Evolutionary conservation across 2,113 vertebrate genomes (phyloP).

Genomic region (Micronisus gabar): DNA sequence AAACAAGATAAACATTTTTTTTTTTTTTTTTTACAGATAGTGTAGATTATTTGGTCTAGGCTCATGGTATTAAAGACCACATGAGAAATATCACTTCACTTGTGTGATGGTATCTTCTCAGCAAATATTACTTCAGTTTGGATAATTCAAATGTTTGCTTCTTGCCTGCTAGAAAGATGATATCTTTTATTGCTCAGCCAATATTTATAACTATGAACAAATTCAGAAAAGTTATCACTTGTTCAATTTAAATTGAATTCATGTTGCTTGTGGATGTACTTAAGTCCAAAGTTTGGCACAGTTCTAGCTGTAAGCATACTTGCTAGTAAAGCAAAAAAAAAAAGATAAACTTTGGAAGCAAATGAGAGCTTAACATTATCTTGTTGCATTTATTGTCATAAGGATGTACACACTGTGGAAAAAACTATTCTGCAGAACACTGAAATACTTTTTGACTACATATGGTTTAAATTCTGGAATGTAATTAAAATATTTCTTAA

Average conservation of each 20-base stretch:
- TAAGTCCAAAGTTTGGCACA: not conserved
- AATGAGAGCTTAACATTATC: not conserved
- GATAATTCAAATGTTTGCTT: not conserved
- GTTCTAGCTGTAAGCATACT: not conserved
- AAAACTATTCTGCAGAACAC: not conserved
- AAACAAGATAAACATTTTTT: not conserved
- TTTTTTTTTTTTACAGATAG: not conserved
- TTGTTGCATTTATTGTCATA: not conserved
- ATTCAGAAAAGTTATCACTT: not conserved
- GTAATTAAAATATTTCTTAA: not conserved
- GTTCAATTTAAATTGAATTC: not conserved
- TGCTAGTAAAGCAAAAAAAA: not conserved
- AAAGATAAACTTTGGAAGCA: not conserved
- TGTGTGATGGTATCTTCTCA: not conserved
- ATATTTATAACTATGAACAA: not conserved
- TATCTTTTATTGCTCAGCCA: not conserved
- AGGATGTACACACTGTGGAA: not conserved
- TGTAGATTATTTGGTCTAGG: not conserved
- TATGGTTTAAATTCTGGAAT: not conserved
- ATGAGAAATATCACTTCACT: not conserved
- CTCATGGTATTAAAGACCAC: not conserved
- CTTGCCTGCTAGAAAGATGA: not conserved
- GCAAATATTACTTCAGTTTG: not conserved
- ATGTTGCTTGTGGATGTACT: not conserved
- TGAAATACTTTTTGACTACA: not conserved